A percentile compares a stretch with the other conserved stretches of the same genome.
Evolutionary conservation across 2,888 invertebrate genomes (phyloP).

Genomic region (Tiliacea citrago): DNA sequence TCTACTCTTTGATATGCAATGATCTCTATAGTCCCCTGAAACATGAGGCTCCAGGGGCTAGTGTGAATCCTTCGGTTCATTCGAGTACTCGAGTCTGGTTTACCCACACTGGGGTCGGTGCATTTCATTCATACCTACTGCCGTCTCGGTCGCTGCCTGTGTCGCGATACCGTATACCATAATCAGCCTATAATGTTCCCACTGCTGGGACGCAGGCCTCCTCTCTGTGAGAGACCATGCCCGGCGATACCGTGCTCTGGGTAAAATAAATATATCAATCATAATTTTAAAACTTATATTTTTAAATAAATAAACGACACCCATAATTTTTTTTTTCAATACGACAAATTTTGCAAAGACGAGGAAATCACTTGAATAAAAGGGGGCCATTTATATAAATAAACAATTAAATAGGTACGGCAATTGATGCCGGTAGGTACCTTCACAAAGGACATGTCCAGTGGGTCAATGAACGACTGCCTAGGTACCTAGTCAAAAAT

Average conservation of each 20-base stretch:
- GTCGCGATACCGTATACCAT: not conserved
- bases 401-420: not conserved
- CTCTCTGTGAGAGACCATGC: too few species aligned
- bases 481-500: too few species aligned
- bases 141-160: not conserved
- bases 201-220: too few species aligned
- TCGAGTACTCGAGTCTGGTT: too few species aligned
- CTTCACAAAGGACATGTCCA: not conserved
- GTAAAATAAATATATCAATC: not conserved
- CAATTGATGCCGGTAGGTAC: not conserved
- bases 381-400: constrained; percentile 7
- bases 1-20: too few species aligned
- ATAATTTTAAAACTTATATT: constrained; percentile 39
- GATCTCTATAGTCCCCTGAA: too few species aligned
- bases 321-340: constrained; percentile 18
- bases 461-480: too few species aligned
- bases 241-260: not conserved
- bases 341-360: constrained; percentile 28
- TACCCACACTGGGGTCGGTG: too few species aligned
- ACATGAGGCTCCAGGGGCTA: too few species aligned
- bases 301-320: constrained; percentile 42
- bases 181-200: too few species aligned
- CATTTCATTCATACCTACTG: not conserved
- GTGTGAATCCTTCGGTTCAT: too few species aligned
- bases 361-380: not conserved